A percentile compares a stretch with the other conserved stretches of the same genome.
Conservation (phyloP, 2,888 invertebrate genomes). For the Chelonus formosanus region DNA sequence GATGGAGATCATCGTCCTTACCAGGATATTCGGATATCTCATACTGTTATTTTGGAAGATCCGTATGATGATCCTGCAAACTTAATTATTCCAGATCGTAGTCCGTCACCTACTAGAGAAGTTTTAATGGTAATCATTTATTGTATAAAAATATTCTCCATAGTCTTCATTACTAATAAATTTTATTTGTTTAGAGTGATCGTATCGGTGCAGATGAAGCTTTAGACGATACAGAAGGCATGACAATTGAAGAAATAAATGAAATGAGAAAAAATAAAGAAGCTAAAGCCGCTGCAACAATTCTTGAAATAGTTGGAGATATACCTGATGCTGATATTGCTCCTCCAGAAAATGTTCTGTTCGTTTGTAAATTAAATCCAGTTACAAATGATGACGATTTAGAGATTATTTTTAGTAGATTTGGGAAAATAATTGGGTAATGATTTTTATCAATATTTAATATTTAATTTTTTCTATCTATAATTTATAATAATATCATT, state of each 20-base stretch:
- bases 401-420: slow-evolving; percentile 96
- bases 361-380: slow-evolving; percentile 98
- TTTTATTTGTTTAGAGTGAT: slow-evolving; percentile 70
- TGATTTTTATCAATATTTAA: slow-evolving; percentile 31
- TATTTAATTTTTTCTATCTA: neutral
- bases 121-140: slow-evolving; percentile 67
- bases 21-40: slow-evolving; percentile 94
- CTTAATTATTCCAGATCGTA: slow-evolving; percentile 80
- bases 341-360: slow-evolving; percentile 98
- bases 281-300: slow-evolving; percentile 95
- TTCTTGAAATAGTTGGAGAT: slow-evolving; percentile 98
- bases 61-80: slow-evolving; percentile 91
- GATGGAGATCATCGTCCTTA: slow-evolving; percentile 90
- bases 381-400: slow-evolving; percentile 97
- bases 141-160: neutral
- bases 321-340: slow-evolving; percentile 96
- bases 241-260: slow-evolving; percentile 82
- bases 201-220: slow-evolving; percentile 94
- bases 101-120: slow-evolving; percentile 89
- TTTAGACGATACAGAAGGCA: slow-evolving; percentile 88
- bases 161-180: neutral
- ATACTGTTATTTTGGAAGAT: slow-evolving; percentile 95
- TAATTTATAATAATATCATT: slow-evolving; percentile 1
- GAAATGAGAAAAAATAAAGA: slow-evolving; percentile 91
- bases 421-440: slow-evolving; percentile 85